These are phyloP conservation scores for Pseudeuparius sepicola DNA, from an alignment of 2,888 invertebrate genomes.

Conservation along the genomic window DNA sequence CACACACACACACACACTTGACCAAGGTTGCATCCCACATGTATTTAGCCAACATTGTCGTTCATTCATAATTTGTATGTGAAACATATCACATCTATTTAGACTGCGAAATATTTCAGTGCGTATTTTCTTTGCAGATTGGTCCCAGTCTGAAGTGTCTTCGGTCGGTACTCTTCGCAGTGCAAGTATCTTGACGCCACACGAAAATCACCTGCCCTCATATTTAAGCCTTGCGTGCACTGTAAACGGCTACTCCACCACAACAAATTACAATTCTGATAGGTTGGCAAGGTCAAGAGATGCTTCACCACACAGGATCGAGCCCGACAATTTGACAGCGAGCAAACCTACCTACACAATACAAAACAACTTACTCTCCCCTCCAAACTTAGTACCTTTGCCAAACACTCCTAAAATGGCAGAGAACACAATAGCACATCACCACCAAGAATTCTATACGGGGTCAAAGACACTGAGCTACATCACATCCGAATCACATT, in stretches of 20 bases:
- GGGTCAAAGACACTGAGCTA: conserved; percentile 28
- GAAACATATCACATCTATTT: too few relatives aligned
- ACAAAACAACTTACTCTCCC: conserved; percentile 36
- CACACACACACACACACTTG: too few relatives aligned
- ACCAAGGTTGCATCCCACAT: too few relatives aligned
- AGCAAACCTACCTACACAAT: conserved; percentile 28
- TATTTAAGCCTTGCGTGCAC: conserved; percentile 84
- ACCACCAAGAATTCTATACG: conserved; percentile 30
- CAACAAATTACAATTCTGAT: conserved; percentile 78
- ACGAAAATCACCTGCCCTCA: conserved; percentile 62
- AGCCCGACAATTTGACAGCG: conserved; percentile 27
- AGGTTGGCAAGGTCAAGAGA: conserved; percentile 50
- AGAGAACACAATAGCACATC: conserved; percentile 25
- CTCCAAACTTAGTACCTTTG: conserved; percentile 38
- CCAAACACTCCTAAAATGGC: conserved; percentile 30
- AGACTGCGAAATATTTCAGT: too few relatives aligned
- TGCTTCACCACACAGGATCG: conserved; percentile 57
- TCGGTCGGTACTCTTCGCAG: conserved; percentile 44
- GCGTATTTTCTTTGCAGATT: conserved; percentile 40
- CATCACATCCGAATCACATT: conserved; percentile 27
- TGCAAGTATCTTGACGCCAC: conserved; percentile 34
- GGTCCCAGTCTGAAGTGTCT: conserved; percentile 41
- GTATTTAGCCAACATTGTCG: too few relatives aligned
- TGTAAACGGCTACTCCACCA: conserved; percentile 80
- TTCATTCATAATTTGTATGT: too few relatives aligned